Percentiles rank a stretch among this genome's conserved stretches.
These are phyloP conservation scores for Cerastis leucographa DNA, from an alignment of 2,888 invertebrate species.

Conservation along the genomic window DNA sequence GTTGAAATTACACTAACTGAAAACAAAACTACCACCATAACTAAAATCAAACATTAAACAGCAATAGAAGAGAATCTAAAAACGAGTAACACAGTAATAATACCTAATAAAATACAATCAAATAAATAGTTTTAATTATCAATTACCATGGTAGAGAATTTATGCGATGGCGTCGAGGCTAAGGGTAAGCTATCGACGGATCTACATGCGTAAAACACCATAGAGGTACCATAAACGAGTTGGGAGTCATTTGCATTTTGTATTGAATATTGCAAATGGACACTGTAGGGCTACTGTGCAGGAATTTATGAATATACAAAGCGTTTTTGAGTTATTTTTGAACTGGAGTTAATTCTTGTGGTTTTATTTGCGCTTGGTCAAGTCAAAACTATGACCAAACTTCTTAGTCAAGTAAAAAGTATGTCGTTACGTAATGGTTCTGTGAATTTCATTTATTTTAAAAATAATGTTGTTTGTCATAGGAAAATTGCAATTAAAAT, in stretches of 20 bases:
- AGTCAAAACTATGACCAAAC: neutral
- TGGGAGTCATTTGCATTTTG: slow-evolving; percentile 65
- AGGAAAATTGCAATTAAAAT: slow-evolving; percentile 38
- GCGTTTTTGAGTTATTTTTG: slow-evolving; percentile 48
- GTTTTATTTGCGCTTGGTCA: slow-evolving; percentile 5
- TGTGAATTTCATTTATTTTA: slow-evolving; percentile 10
- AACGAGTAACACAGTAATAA: slow-evolving; percentile 50
- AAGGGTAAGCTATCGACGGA: slow-evolving; percentile 65
- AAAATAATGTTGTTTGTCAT: slow-evolving; percentile 23
- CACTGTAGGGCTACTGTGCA: slow-evolving; percentile 63
- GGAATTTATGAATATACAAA: slow-evolving; percentile 61
- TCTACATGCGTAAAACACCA: slow-evolving; percentile 75
- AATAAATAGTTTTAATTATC: slow-evolving; percentile 68
- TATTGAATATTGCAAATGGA: slow-evolving; percentile 68
- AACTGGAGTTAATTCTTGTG: neutral
- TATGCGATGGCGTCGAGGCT: slow-evolving; percentile 43
- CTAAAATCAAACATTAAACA: slow-evolving; percentile 24
- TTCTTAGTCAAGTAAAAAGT: neutral
- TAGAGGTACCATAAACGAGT: slow-evolving; percentile 63
- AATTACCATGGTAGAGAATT: slow-evolving; percentile 63
- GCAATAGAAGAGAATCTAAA: slow-evolving; percentile 15
- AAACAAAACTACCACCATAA: slow-evolving; percentile 14
- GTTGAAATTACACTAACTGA: slow-evolving; percentile 16
- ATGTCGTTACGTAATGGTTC: neutral
- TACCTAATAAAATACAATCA: slow-evolving; percentile 52